Evolutionary conservation across 2,797 vertebrate species (phyloP).

Genomic region (Rhinella marina): DNA sequence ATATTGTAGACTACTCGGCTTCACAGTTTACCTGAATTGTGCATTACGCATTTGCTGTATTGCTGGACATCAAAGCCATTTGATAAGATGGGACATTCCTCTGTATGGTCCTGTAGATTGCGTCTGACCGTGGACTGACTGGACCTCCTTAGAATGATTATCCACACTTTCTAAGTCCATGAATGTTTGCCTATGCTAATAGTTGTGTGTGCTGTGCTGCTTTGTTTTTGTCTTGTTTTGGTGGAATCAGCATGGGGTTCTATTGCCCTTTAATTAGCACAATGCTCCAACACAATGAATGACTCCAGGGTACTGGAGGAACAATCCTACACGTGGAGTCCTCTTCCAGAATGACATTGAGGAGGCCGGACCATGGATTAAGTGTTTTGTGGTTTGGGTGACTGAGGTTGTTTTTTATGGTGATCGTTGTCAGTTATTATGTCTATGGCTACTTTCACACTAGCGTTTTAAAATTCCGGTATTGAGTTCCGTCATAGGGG

Average conservation of each 20-base stretch:
- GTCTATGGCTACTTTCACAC: no score
- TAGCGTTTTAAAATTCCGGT: no score
- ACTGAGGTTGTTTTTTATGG: constrained; percentile 39
- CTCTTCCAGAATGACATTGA: neutral
- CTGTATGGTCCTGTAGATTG: neutral
- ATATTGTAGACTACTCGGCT: neutral
- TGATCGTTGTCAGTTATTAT: neutral
- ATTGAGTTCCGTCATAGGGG: no score
- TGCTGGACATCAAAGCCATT: neutral
- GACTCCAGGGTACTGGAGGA: constrained; percentile 7
- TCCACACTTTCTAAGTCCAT: neutral
- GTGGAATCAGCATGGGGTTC: constrained; percentile 39
- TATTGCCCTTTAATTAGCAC: constrained; percentile 1
- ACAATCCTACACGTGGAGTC: neutral
- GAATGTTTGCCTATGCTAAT: constrained; percentile 40
- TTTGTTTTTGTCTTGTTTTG: constrained; percentile 4
- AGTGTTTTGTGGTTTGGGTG: constrained; percentile 65
- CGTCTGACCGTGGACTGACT: neutral
- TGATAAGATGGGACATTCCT: neutral
- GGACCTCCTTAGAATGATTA: neutral
- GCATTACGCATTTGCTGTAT: neutral
- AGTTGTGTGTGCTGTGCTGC: neutral
- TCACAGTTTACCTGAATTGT: neutral
- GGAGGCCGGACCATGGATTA: neutral
- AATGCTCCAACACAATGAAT: constrained; percentile 1